A percentile compares a stretch with the other conserved stretches of the same genome.
Conservation (phyloP, 2,113 vertebrate genomes). For the Campylomormyrus tamandua region DNA sequence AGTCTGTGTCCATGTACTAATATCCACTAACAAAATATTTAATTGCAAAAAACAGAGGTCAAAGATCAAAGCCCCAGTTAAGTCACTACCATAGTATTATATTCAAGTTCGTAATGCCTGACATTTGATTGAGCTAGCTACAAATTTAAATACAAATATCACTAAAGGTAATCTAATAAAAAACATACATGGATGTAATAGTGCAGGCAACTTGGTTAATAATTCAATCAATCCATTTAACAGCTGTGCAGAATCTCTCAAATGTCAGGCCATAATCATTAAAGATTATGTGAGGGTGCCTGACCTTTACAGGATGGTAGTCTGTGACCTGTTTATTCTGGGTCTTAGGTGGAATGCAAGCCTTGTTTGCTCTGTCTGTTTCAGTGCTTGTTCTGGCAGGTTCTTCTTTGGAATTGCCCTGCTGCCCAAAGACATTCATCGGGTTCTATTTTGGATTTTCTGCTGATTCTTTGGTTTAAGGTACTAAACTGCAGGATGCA, state of each 20-base stretch:
- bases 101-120: neutral
- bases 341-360: constrained; percentile 37
- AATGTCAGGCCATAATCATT: constrained; percentile 7
- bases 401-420: constrained; percentile 17
- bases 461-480: constrained; percentile 2
- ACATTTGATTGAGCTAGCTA: neutral
- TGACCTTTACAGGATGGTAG: constrained; percentile 29
- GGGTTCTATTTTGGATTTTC: constrained; percentile 29
- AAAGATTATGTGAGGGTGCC: constrained; percentile 38
- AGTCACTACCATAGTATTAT: neutral
- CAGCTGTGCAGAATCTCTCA: neutral
- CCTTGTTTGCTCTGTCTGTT: constrained; percentile 49
- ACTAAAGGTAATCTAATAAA: neutral
- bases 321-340: constrained; percentile 34
- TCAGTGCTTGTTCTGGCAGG: constrained; percentile 20
- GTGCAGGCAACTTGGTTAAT: neutral
- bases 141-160: neutral
- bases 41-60: neutral
- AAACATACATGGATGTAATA: neutral
- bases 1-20: neutral
- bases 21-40: neutral
- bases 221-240: neutral
- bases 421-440: constrained; percentile 23
- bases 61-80: neutral
- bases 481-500: constrained; percentile 14